Conservation (phyloP, 2,797 vertebrate species). For the Sphenodon punctatus region DNA sequence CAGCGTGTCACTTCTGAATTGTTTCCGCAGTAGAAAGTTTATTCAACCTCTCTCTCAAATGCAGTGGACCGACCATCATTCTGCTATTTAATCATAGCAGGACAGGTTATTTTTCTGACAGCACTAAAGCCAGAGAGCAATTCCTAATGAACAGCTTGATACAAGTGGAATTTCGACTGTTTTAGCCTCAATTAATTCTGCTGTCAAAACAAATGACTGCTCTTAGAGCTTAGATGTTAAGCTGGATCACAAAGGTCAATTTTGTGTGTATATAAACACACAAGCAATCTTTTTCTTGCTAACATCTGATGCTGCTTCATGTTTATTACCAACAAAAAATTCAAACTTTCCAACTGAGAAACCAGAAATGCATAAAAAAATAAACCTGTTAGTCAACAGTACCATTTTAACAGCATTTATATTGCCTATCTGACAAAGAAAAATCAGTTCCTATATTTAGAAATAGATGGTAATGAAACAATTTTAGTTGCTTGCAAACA, state of each 20-base stretch:
- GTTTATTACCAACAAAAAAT: constrained; percentile 32
- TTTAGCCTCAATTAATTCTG: constrained; percentile 95
- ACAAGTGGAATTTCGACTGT: constrained; percentile 88
- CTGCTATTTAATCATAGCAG: constrained; percentile 86
- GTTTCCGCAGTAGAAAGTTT: constrained; percentile 93
- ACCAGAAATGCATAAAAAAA: neutral
- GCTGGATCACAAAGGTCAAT: constrained; percentile 83
- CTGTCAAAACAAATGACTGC: constrained; percentile 93
- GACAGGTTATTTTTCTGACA: constrained; percentile 92
- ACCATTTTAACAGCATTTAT: neutral
- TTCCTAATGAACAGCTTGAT: constrained; percentile 93
- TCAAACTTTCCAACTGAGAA: constrained; percentile 5
- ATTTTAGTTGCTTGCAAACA: neutral
- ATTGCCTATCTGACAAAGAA: neutral
- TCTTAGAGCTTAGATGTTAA: constrained; percentile 79
- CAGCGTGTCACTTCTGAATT: constrained; percentile 90
- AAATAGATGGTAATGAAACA: neutral
- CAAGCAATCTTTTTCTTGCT: constrained; percentile 72
- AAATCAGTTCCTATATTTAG: neutral
- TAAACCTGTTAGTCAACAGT: neutral
- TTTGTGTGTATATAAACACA: constrained; percentile 85
- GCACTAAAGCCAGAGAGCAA: constrained; percentile 83
- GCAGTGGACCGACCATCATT: constrained; percentile 83
- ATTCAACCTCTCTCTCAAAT: constrained; percentile 93
- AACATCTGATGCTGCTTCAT: constrained; percentile 68